phyloP scores from a whole-genome alignment of 2,888 invertebrate genomes.

The Megastigmus dorsalis region DNA sequence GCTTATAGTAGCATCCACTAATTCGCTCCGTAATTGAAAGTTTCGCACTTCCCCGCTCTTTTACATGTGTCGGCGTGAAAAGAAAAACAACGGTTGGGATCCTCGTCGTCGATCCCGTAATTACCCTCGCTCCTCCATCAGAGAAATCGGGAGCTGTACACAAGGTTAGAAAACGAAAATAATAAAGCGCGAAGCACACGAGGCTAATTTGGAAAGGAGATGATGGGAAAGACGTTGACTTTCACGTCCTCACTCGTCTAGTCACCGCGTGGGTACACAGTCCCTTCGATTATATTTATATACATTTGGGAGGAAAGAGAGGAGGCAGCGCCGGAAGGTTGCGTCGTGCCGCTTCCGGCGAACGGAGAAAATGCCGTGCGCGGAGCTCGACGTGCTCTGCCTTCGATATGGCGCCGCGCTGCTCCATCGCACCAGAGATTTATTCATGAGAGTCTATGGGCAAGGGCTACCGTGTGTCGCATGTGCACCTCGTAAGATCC shows the following conservation, averaged over 20 bases:
- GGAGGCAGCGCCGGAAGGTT: slow-evolving; percentile 9
- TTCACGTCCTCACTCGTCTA: too few species aligned
- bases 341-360: slow-evolving; percentile 19
- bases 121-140: neutral
- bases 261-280: neutral
- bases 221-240: neutral
- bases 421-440: neutral
- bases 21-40: too few species aligned
- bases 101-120: neutral
- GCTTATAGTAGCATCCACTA: too few species aligned
- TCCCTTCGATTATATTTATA: slow-evolving; percentile 12
- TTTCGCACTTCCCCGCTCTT: too few species aligned
- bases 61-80: too few species aligned
- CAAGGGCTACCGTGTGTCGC: neutral
- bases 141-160: neutral
- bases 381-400: slow-evolving; percentile 30
- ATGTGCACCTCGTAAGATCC: too few species aligned
- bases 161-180: neutral
- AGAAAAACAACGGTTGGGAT: too few species aligned
- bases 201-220: neutral
- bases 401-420: neutral
- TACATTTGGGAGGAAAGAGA: neutral
- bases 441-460: neutral
- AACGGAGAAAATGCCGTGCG: slow-evolving; percentile 2
- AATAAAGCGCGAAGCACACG: neutral